Conservation (phyloP, 2,888 invertebrate species). For the Heteromyza rotundicornis region DNA sequence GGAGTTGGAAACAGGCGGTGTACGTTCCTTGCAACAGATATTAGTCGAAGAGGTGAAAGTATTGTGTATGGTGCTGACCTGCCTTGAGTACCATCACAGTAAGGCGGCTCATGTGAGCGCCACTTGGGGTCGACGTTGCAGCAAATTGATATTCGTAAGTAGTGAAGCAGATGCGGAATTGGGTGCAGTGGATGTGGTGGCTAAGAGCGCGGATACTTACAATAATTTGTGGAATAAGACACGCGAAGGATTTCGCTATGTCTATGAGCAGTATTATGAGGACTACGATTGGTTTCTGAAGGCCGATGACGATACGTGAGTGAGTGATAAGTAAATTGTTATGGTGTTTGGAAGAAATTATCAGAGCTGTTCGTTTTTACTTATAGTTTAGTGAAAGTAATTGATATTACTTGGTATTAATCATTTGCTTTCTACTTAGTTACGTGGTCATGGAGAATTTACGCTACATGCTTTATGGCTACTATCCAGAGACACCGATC, state of each 20-base stretch:
- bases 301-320: conserved; percentile 98
- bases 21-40: conserved; percentile 12
- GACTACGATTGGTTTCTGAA: conserved; percentile 97
- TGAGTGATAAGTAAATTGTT: neutral
- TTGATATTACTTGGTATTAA: no score
- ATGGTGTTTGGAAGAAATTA: no score
- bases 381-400: no score
- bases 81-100: conserved; percentile 81
- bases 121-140: conserved; percentile 93
- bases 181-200: conserved; percentile 80
- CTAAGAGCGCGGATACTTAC: conserved; percentile 74
- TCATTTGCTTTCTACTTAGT: no score
- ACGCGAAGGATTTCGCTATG: conserved; percentile 87
- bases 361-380: no score
- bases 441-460: conserved; percentile 97
- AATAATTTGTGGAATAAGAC: conserved; percentile 95
- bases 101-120: conserved; percentile 90
- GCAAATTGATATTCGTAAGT: conserved; percentile 84
- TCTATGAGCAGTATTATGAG: conserved; percentile 79
- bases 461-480: conserved; percentile 80
- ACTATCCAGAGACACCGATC: conserved; percentile 74
- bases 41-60: conserved; percentile 23
- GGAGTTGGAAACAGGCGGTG: conserved; percentile 3
- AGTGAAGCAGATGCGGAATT: conserved; percentile 73
- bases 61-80: conserved; percentile 47